Percentiles rank a stretch among this genome's conserved stretches.
These are phyloP conservation scores for Cylindroiulus punctatus DNA, from an alignment of 2,888 invertebrate genomes.

Conservation along the genomic window DNA sequence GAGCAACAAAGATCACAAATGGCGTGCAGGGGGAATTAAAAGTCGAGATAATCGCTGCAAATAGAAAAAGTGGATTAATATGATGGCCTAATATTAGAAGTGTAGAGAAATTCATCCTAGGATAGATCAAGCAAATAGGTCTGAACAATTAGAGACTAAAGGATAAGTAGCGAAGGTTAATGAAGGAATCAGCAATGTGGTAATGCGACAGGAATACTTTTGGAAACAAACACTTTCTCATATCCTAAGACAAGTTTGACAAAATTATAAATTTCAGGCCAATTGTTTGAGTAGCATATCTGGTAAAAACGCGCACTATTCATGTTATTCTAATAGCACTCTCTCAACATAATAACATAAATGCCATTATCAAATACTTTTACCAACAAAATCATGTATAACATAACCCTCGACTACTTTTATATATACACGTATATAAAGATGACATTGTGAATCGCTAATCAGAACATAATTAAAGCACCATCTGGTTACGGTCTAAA, in stretches of 20 bases:
- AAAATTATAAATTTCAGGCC: too few species aligned
- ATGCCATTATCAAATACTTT: background rate
- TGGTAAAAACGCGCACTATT: too few species aligned
- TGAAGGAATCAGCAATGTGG: background rate
- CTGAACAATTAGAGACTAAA: background rate
- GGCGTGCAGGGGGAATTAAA: conserved; percentile 54
- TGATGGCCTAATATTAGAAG: background rate
- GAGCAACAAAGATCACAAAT: conserved; percentile 51
- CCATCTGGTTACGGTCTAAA: background rate
- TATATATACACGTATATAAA: too few species aligned
- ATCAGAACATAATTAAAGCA: too few species aligned
- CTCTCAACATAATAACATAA: too few species aligned
- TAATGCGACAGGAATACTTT: background rate
- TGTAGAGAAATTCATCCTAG: background rate
- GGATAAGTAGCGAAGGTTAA: background rate
- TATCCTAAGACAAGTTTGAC: too few species aligned
- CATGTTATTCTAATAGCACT: too few species aligned
- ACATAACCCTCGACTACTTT: background rate
- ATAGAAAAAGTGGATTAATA: conserved; percentile 51
- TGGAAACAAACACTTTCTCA: background rate
- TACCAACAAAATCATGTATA: background rate
- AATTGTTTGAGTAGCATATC: too few species aligned
- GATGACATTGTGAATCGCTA: background rate
- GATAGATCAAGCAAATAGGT: background rate
- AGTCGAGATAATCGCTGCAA: conserved; percentile 56